Evolutionary conservation across 1,140 invertebrate species (phyloP).

Genomic region (Hesperophylax magnus): DNA sequence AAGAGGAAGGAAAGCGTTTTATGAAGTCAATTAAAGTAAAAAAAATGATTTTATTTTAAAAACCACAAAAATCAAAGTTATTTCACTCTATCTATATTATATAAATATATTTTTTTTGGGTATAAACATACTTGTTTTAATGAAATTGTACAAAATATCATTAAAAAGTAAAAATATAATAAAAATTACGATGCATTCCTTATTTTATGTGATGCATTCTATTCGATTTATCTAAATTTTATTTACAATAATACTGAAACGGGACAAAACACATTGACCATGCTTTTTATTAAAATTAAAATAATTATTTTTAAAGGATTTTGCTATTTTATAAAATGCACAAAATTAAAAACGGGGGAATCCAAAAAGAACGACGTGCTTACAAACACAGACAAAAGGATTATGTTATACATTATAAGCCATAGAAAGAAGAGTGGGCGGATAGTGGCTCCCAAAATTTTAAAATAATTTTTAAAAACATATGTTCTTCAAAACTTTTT

Average conservation of each 20-base stretch:
- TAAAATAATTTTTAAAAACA: neutral
- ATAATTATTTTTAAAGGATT: neutral
- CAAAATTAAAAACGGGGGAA: neutral
- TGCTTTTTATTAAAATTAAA: neutral
- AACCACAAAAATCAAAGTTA: no score
- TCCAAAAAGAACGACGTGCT: constrained; percentile 5
- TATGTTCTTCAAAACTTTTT: neutral
- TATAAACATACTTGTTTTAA: no score
- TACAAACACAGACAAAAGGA: neutral
- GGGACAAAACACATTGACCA: neutral
- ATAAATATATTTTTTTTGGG: no score
- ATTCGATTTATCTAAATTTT: no score
- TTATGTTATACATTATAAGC: neutral
- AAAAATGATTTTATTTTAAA: no score
- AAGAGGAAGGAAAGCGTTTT: neutral
- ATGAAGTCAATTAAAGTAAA: no score
- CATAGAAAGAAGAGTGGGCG: constrained; percentile 1
- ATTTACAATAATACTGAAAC: neutral
- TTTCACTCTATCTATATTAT: no score
- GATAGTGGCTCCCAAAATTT: neutral
- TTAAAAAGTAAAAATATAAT: no score
- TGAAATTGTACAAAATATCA: no score
- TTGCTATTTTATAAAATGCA: neutral
- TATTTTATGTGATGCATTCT: no score
- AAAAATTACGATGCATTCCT: no score